Evolutionary conservation across 2,888 invertebrate genomes (phyloP), one percentile per base, ranked within the genome.

Genomic region (Pomacea canaliculata): DNA sequence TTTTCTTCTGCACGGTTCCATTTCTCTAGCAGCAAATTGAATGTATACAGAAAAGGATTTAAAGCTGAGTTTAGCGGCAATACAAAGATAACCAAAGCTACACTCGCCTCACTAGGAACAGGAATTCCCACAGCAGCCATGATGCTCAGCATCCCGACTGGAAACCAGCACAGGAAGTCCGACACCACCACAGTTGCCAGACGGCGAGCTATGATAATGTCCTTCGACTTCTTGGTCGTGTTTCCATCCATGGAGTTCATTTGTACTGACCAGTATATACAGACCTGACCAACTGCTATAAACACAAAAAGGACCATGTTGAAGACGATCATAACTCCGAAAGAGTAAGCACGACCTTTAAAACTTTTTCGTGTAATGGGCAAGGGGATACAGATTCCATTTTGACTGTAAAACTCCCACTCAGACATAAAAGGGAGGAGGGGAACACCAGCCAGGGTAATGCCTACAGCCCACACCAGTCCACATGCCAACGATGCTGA

Each of bases 361-460:
- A 37, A 37, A 37, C 5, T 3, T 37, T 37, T 37, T 37, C 37
- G 37, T 37, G 48, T 71, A 5, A 71, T 62, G 37, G 71, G 62
- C 60, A 71, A 46, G 0, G 90, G 87, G 23, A 90, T 79, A 77
- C 90, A 90, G 7, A 90, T 89, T 3, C 80, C 83, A 1, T 89
- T 88, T 69, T 85, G 72, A 18, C 83, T 84, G 70, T 83, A 80
- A 72, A 90, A 89, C 75, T 89, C 88, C 71, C 76, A 79, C 66
- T 76, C 63, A 10, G 62, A 46, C 23, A 73, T 66, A 7, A 80
- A 76, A 1, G 86, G 84, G 7, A 89, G 67, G 18, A 90, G 76
- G 12, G 90, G 90, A 16, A 88, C 70, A 8, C 79, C 79, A 7
- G 89, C 87, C 48, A 90, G 72, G 7, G 83, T 19, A 51, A 84